Base-by-base conservation (phyloP, 2,797 vertebrate species). In the Tangara arthus region DNA sequence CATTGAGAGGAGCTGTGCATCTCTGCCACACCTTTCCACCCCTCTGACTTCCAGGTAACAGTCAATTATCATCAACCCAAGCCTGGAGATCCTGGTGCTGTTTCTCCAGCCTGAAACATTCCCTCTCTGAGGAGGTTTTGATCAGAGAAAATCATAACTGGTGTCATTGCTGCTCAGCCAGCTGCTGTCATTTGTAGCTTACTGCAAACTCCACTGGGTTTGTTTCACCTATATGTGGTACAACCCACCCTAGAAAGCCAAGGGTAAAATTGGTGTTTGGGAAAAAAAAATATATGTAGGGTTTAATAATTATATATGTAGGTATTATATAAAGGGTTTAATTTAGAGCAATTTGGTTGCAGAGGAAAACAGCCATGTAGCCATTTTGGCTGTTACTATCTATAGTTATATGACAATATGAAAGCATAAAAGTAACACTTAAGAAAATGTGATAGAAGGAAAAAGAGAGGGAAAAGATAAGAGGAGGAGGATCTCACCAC, bases 1-100 rank as follows among this genome's bases (percentile, higher is more conserved):
- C 0, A 0, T 1, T 4, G 37, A 23, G 60, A 2, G 5, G 28
- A 80, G 27, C 22, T 69, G 18, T 35, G 12, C 41, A 2, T n/a
- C 59, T 37, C 50, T 59, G 35, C 39, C 44, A 30, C 10, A 2
- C 37, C 17, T 30, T 71, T 44, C 18, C 12, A 7, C 23, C 23
- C 32, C 52, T 66, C 44, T 4, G 8, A 2, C 28, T 52, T 56
- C n/a, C 50, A 3, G 57, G 11, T 27, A 32, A 41, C 41, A 44
- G 11, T 37, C n/a, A 56, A 8, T 68, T 64, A 50, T 23, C 61
- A 39, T 24, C 9, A 6, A 21, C 30, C n/a, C 59, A 59, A 65
- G 63, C 30, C 34, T 53, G 11, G 34, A 22, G 57, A 41, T 50
- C 26, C 32, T 75, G 21, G 0, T 15, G 86, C n/a, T 83, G 53